Conservation (phyloP, 2,113 vertebrate genomes). For the Chionodraco myersi region DNA sequence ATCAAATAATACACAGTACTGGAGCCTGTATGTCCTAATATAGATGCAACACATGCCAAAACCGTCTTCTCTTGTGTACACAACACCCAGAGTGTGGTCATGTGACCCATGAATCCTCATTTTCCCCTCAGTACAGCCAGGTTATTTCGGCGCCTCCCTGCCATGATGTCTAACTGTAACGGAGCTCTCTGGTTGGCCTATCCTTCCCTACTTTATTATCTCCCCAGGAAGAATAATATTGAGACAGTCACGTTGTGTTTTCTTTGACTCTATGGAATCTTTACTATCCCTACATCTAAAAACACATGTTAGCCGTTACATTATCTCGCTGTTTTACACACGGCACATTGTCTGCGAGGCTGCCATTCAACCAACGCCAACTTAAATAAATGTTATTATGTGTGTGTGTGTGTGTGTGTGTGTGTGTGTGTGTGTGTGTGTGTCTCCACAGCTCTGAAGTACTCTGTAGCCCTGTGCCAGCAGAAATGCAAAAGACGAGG, state of each 20-base stretch:
- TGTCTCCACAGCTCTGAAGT: constrained; percentile 88
- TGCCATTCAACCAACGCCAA: background rate
- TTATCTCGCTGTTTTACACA: no score
- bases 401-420: no score
- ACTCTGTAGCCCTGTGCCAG: constrained; percentile 91
- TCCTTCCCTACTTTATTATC: constrained; percentile 17
- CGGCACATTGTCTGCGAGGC: background rate
- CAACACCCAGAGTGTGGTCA: constrained; percentile 7
- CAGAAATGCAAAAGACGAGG: constrained; percentile 92
- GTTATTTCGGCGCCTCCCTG: constrained; percentile 36
- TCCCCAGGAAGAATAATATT: constrained; percentile 51
- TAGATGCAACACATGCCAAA: constrained; percentile 14
- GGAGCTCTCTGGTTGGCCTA: constrained; percentile 38
- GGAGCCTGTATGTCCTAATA: constrained; percentile 3
- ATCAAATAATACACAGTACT: background rate
- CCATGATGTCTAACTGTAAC: constrained; percentile 52
- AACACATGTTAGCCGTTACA: no score
- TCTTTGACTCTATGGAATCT: no score
- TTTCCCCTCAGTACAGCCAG: constrained; percentile 44
- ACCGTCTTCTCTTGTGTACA: constrained; percentile 8
- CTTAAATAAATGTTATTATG: no score
- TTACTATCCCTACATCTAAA: no score
- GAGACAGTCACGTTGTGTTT: constrained; percentile 4
- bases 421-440: constrained; percentile 14
- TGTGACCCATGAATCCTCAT: constrained; percentile 32